phyloP scores from a whole-genome alignment of 2,797 vertebrate genomes.

The Notamacropus eugenii region DNA sequence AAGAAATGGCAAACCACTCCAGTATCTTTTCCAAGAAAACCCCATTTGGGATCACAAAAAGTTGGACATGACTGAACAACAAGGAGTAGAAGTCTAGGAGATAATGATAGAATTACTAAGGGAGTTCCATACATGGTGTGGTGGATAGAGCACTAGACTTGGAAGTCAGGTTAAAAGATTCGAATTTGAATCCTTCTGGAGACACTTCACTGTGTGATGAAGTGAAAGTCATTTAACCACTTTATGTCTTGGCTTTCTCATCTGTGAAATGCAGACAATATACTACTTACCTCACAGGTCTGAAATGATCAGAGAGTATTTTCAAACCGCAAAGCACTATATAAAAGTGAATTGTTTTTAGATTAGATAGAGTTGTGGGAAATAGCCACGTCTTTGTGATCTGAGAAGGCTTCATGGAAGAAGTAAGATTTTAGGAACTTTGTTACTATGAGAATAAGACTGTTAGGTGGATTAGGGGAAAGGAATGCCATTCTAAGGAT shows the following conservation, averaged over 20 bases:
- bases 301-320: background rate
- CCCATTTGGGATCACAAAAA: background rate
- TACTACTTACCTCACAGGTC: background rate
- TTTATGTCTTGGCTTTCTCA: background rate
- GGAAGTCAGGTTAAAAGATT: background rate
- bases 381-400: constrained; percentile 26
- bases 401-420: constrained; percentile 12
- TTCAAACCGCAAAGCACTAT: background rate
- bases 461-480: constrained; percentile 3
- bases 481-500: background rate
- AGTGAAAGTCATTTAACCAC: background rate
- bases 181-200: background rate
- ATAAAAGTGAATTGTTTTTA: background rate
- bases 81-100: background rate
- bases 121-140: background rate
- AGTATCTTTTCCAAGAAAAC: background rate
- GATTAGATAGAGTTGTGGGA: background rate
- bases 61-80: background rate
- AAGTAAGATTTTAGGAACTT: constrained; percentile 23
- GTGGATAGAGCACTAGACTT: background rate
- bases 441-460: constrained; percentile 44
- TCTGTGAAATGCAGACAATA: background rate
- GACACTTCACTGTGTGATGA: background rate
- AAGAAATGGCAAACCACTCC: background rate
- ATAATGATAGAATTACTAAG: background rate